These are phyloP conservation scores for Drosophila austrosaltans DNA, from an alignment of 2,888 invertebrate genomes.

Conservation along the genomic window DNA sequence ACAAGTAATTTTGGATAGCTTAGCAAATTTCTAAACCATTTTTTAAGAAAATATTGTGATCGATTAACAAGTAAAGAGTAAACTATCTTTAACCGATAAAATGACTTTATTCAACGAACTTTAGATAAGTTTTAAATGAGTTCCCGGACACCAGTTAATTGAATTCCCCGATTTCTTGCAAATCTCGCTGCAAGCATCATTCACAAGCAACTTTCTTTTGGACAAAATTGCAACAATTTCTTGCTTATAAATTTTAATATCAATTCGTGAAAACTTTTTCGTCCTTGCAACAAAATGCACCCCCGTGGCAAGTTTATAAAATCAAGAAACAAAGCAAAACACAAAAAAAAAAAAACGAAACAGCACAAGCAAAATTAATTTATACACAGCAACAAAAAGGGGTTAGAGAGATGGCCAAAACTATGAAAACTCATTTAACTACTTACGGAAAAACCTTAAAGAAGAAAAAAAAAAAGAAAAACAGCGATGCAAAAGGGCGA, in stretches of 20 bases:
- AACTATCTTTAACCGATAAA: too few relatives aligned
- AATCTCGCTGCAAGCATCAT: neutral
- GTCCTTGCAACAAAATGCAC: conserved; percentile 47
- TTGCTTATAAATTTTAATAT: conserved; percentile 59
- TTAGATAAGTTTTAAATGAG: neutral
- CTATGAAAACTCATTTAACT: conserved; percentile 76
- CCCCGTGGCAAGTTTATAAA: conserved; percentile 63
- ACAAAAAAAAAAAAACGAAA: conserved; percentile 19
- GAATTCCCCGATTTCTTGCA: conserved; percentile 2
- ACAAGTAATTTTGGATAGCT: neutral
- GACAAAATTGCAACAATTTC: conserved; percentile 43
- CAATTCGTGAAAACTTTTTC: conserved; percentile 52
- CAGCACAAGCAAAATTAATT: conserved; percentile 56
- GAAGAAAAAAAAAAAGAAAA: neutral
- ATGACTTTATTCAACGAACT: too few relatives aligned
- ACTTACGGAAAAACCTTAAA: conserved; percentile 49
- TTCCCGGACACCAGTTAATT: neutral
- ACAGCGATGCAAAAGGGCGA: conserved; percentile 17
- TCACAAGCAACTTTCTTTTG: conserved; percentile 27
- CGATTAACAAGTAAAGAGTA: too few relatives aligned
- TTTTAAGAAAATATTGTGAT: too few relatives aligned
- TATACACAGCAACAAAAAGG: conserved; percentile 46
- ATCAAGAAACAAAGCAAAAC: conserved; percentile 35
- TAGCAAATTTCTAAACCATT: too few relatives aligned
- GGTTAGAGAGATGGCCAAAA: conserved; percentile 36